Evolutionary conservation across 2,888 invertebrate genomes (phyloP).

Genomic region (Drosophila conformis): DNA sequence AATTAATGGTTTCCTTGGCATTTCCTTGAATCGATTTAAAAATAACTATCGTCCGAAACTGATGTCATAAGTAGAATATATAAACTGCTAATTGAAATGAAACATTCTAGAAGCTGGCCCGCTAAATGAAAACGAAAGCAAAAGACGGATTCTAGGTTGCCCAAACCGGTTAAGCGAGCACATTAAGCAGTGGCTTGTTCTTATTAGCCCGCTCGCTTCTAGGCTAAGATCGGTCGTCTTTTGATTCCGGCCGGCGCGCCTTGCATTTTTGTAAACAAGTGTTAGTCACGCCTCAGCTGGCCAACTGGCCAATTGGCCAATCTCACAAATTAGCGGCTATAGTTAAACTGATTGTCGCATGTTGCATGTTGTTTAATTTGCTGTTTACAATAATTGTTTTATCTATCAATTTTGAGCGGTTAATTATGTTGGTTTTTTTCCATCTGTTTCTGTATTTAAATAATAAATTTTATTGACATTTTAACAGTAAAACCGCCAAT

Average conservation of each 20-base stretch:
- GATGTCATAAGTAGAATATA: conserved; percentile 51
- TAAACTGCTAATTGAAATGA: conserved; percentile 45
- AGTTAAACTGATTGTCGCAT: conserved; percentile 63
- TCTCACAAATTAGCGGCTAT: conserved; percentile 53
- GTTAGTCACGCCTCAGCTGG: conserved; percentile 11
- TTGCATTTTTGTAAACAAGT: conserved; percentile 13
- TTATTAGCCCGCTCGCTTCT: conserved; percentile 60
- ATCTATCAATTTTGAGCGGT: conserved; percentile 67
- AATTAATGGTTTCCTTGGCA: conserved; percentile 1
- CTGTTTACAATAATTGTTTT: conserved; percentile 72
- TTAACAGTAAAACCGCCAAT: conserved; percentile 77
- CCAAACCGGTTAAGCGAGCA: conserved; percentile 64
- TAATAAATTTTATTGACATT: conserved; percentile 80
- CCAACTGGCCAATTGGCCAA: conserved; percentile 43
- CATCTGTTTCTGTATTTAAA: conserved; percentile 56
- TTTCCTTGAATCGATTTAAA: conserved; percentile 26
- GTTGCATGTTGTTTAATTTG: conserved; percentile 67
- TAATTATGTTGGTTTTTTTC: conserved; percentile 60
- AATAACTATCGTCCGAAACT: conserved; percentile 21
- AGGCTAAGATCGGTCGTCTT: conserved; percentile 18
- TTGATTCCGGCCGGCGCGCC: conserved; percentile 57
- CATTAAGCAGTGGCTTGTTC: conserved; percentile 16
- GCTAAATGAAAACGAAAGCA: conserved; percentile 64
- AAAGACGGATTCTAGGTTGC: conserved; percentile 50
- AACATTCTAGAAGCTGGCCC: conserved; percentile 32